These are phyloP conservation scores for Tragelaphus oryx DNA, from an alignment of 2,797 vertebrate genomes.

Conservation along the genomic window DNA sequence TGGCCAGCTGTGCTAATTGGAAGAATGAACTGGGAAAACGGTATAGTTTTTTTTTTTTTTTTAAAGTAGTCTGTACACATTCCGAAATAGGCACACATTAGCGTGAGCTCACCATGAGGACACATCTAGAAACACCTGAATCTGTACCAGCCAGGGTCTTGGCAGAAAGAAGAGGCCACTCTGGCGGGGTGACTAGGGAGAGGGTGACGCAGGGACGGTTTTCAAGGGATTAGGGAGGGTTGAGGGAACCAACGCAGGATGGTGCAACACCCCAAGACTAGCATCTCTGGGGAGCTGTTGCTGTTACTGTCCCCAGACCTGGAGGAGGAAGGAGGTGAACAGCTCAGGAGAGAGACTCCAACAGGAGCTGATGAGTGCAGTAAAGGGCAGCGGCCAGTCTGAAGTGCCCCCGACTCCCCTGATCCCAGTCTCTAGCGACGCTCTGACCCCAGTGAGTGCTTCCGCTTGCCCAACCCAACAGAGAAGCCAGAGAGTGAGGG, in stretches of 20 bases:
- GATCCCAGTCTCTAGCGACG: background rate
- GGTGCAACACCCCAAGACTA: background rate
- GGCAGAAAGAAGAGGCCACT: background rate
- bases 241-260: fast-evolving
- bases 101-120: background rate
- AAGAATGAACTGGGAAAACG: background rate
- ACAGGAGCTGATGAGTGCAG: background rate
- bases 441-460: background rate
- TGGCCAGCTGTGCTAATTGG: constrained; percentile 2
- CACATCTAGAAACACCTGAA: fast-evolving
- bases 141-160: background rate
- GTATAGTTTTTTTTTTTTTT: background rate
- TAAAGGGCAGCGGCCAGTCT: background rate
- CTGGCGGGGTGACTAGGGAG: background rate
- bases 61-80: background rate
- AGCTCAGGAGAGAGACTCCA: background rate
- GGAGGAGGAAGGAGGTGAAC: background rate
- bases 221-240: background rate
- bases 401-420: background rate
- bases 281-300: background rate
- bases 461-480: background rate
- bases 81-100: background rate
- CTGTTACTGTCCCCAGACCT: background rate
- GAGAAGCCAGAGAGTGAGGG: background rate
- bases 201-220: background rate